Evolutionary conservation across 2,888 invertebrate genomes (phyloP), one percentile per base, ranked within the genome.

Genomic region (Folsomia candida): DNA sequence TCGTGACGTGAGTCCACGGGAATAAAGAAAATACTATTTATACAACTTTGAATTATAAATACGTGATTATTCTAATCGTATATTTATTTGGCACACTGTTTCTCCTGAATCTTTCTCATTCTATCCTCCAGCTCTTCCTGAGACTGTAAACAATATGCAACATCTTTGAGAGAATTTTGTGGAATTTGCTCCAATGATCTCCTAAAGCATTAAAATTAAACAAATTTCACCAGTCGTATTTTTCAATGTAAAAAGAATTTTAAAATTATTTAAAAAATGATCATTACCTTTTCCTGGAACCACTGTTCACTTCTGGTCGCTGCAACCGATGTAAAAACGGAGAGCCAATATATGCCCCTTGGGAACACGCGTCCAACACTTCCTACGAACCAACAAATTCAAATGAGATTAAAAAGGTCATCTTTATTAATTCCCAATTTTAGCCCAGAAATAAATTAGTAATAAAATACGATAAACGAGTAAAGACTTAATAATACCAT

Each of bases 301-400:
- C 57, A 57, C 57, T 57, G 11, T 57, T 6, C 6, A n/a, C 57
- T 6, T n/a, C 57, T 1, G 73, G 75, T 29, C 75, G 59, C 14
- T 64, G 65, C 18, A 75, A 18, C 18, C 68, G 68, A 11, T 68
- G 61, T 25, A 24, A n/a, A 24, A 73, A 73, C 3, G 76, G 76
- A 0, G 51, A 64, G 4, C 57, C 59, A 9, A 64, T 72, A 62
- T 62, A 76, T 18, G 64, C 51, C 51, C 58, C 70, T 51, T 20
- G 68, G 11, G 70, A 71, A 72, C 70, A 70, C 1, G 72, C 73
- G 20, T 76, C 75, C 67, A 76, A 63, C 3, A 70, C 68, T 18
- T 70, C 63, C 9, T 14, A 14, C 18, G 9, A 14, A 47, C 18
- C 18, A 14, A 47, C 18, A 47, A 47, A 47, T 47, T 47, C 47